Evolutionary conservation across 2,797 vertebrate species (phyloP), one percentile per base, ranked within the genome.

Genomic region (Aeoliscus strigatus): DNA sequence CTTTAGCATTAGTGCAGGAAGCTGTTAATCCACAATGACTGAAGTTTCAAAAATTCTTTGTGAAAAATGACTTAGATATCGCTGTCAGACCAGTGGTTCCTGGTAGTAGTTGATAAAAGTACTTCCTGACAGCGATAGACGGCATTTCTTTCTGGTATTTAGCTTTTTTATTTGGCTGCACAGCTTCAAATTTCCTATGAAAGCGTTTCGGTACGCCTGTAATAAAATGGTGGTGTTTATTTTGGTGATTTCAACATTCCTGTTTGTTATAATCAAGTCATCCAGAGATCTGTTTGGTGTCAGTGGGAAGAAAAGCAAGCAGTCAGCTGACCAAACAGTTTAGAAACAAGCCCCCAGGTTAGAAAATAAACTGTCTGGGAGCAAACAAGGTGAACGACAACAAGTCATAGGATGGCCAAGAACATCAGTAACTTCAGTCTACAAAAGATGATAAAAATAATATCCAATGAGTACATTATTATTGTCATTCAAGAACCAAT

Each of bases 51-150:
- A 12, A 10, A 3, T 5, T 21, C 8, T 15, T n/a, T 41, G 25
- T 42, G 13, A 45, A 38, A 27, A 29, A 17, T 16, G 25, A 17
- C 25, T 57, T 53, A 37, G 39, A 55, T 24, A 9, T n/a, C 31
- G 15, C 41, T 51, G 27, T 48, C 18, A 8, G 24, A 21, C 30
- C 6, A 12, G 14, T 28, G 46, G 27, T 30, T 35, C 0, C n/a
- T 32, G 34, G 16, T 34, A 33, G 13, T 15, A 42, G 25, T 26
- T 32, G 41, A 51, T 69, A 30, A 39, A 46, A 30, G 30, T 21
- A 6, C 6, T 8, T 21, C 3, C 3, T 21, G 18, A 21, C 18
- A 3, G 18, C 6, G 6, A n/a, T n/a, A 6, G 18, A 6, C 6
- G 18, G 6, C 18, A 21, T 21, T 21, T 21, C 18, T 21, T n/a